phyloP scores from a whole-genome alignment of 2,888 invertebrate genomes.

The Malthinus flaveolus region DNA sequence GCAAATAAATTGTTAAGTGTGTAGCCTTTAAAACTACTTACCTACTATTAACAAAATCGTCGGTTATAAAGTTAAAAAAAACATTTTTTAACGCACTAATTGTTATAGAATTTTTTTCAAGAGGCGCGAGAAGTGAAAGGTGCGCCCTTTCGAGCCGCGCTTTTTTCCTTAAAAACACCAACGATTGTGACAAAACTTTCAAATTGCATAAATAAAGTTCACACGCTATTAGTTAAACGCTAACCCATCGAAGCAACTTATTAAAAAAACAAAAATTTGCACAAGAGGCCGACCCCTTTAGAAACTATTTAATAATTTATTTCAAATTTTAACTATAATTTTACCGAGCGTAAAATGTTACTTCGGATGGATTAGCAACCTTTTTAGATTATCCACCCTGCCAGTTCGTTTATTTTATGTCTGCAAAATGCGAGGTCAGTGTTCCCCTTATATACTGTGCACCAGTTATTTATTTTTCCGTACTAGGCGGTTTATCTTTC shows the following conservation, averaged over 20 bases:
- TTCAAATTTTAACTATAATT: conserved; percentile 2
- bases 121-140: neutral
- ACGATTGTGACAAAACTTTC: neutral
- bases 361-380: conserved; percentile 3
- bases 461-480: no score
- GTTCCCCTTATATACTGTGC: neutral
- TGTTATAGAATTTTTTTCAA: no score
- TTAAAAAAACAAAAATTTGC: no score
- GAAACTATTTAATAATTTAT: neutral
- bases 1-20: neutral
- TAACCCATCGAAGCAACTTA: no score
- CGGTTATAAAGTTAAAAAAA: no score
- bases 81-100: no score
- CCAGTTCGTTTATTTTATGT: neutral
- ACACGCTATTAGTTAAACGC: no score
- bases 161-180: neutral
- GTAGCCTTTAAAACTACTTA: neutral
- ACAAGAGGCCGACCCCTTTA: no score
- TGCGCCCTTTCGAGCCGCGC: neutral
- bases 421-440: neutral
- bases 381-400: conserved; percentile 4
- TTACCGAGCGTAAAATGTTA: conserved; percentile 2
- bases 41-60: neutral
- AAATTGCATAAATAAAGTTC: neutral
- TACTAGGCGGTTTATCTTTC: no score